Evolutionary conservation across 1,140 invertebrate species (phyloP).

Genomic region (Calephelis nemesis): DNA sequence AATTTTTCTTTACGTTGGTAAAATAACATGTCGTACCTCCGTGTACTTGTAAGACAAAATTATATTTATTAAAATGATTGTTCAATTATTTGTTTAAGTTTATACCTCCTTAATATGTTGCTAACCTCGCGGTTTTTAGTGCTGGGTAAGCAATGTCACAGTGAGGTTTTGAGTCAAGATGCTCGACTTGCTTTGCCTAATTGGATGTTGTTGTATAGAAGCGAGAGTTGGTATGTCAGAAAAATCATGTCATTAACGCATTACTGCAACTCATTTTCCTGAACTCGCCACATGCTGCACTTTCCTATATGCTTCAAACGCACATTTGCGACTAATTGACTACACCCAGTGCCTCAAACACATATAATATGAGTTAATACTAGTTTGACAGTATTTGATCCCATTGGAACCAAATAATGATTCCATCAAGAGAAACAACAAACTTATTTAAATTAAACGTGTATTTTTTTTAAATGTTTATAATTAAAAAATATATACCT

Average conservation of each 20-base stretch:
- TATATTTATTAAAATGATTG: no score
- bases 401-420: background rate
- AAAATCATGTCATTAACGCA: background rate
- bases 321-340: background rate
- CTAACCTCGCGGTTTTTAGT: no score
- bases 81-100: no score
- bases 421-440: background rate
- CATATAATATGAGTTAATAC: background rate
- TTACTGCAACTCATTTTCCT: background rate
- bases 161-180: no score
- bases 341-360: background rate
- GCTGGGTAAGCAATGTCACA: no score
- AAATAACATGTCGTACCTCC: no score
- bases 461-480: background rate
- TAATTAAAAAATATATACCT: background rate
- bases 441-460: background rate
- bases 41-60: no score
- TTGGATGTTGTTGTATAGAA: no score
- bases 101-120: no score
- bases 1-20: no score
- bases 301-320: background rate
- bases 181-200: no score
- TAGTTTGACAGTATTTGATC: background rate
- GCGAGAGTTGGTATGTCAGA: no score
- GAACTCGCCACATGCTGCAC: constrained; percentile 3